Conservation (phyloP, 53 echinoderm and acorn worm genomes). For the Zoroaster sp. region DNA sequence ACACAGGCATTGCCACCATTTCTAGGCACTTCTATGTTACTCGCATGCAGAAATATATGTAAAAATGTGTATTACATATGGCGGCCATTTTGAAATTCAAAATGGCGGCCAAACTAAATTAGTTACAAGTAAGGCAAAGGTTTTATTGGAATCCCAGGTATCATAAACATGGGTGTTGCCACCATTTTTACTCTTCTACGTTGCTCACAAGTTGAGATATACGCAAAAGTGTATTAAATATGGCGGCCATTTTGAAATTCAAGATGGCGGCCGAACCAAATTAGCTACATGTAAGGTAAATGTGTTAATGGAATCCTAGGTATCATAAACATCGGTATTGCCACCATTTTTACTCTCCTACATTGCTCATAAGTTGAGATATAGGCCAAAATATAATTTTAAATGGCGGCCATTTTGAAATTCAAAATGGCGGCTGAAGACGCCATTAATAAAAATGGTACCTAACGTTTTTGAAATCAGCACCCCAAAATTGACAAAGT, state of each 20-base stretch:
- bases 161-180: not conserved
- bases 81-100: not conserved
- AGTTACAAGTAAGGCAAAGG: not conserved
- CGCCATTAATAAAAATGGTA: not conserved
- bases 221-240: not conserved
- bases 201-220: not conserved
- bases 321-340: not conserved
- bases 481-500: conserved; percentile 8
- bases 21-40: not conserved
- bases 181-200: not conserved
- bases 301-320: not conserved
- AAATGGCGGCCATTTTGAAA: not conserved
- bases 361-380: not conserved
- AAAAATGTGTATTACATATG: not conserved
- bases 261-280: not conserved
- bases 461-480: not conserved
- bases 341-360: not conserved
- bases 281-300: not conserved
- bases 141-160: not conserved
- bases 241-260: not conserved
- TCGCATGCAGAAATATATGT: not conserved
- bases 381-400: not conserved
- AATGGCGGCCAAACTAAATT: not conserved
- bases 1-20: not conserved
- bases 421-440: no score